These are phyloP conservation scores for Bagarius yarrelli DNA, from an alignment of 2,113 vertebrate species.

Conservation along the genomic window DNA sequence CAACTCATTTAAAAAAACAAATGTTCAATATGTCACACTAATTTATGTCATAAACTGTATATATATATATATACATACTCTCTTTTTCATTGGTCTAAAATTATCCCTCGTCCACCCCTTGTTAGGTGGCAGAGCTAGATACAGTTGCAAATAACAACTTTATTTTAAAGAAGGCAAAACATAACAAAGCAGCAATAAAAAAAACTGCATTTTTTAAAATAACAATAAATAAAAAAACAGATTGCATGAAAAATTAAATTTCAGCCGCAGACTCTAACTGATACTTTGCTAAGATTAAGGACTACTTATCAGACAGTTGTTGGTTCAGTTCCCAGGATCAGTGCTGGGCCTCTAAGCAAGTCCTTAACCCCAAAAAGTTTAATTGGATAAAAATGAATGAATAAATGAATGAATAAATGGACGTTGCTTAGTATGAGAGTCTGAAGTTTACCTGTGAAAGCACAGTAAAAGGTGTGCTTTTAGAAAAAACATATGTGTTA, in stretches of 20 bases:
- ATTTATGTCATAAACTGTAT: not conserved
- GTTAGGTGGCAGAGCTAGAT: not conserved
- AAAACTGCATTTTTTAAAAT: not conserved
- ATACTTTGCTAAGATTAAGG: too few species aligned
- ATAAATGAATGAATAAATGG: too few species aligned
- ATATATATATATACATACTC: too few species aligned
- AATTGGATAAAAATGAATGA: too few species aligned
- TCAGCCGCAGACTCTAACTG: not conserved
- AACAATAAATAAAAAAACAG: not conserved
- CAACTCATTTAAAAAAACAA: not conserved
- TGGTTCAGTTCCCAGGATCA: too few species aligned
- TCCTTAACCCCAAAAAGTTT: too few species aligned
- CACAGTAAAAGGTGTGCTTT: not conserved
- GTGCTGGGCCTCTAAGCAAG: too few species aligned
- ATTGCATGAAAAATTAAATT: not conserved
- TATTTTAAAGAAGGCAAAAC: not conserved
- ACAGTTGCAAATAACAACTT: not conserved
- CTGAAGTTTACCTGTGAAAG: not conserved
- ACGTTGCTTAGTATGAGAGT: too few species aligned
- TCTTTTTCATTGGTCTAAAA: too few species aligned
- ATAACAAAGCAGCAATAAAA: not conserved
- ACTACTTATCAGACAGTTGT: too few species aligned
- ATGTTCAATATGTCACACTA: not conserved
- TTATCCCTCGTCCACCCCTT: not conserved
- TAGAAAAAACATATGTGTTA: not conserved